phyloP scores from a whole-genome alignment of 1,140 invertebrate genomes.

The Drosophila melanica region DNA sequence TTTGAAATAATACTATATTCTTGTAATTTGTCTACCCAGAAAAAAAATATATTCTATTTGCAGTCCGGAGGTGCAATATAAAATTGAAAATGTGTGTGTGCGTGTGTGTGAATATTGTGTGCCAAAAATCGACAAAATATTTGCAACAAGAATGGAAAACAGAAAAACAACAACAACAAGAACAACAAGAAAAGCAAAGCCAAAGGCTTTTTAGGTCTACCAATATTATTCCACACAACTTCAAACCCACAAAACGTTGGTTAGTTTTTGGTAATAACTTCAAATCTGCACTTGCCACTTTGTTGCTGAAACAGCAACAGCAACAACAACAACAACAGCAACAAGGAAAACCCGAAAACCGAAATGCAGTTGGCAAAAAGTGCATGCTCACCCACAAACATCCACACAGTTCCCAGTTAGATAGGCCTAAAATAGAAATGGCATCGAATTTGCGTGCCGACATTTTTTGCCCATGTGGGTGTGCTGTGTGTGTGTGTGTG shows the following conservation, averaged over 20 bases:
- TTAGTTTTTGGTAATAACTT: conserved; percentile 84
- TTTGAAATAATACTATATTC: background rate
- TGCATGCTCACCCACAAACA: conserved; percentile 33
- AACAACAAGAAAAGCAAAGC: conserved; percentile 55
- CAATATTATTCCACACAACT: conserved; percentile 84
- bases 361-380: conserved; percentile 51
- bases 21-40: background rate
- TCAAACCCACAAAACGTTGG: conserved; percentile 84
- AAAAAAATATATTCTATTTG: background rate
- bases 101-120: conserved; percentile 17
- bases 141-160: conserved; percentile 55
- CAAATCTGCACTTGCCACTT: conserved; percentile 84
- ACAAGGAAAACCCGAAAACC: conserved; percentile 10
- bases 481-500: conserved; percentile 3
- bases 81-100: background rate
- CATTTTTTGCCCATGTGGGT: conserved; percentile 19
- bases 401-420: conserved; percentile 8
- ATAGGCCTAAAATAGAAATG: conserved; percentile 57
- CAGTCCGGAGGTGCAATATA: background rate
- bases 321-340: conserved; percentile 12
- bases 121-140: conserved; percentile 62
- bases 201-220: conserved; percentile 81
- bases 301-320: conserved; percentile 54
- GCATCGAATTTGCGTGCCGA: conserved; percentile 62
- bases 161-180: conserved; percentile 58